Evolutionary conservation across 2,888 invertebrate genomes (phyloP).

Genomic region (Antheraea yamamai): DNA sequence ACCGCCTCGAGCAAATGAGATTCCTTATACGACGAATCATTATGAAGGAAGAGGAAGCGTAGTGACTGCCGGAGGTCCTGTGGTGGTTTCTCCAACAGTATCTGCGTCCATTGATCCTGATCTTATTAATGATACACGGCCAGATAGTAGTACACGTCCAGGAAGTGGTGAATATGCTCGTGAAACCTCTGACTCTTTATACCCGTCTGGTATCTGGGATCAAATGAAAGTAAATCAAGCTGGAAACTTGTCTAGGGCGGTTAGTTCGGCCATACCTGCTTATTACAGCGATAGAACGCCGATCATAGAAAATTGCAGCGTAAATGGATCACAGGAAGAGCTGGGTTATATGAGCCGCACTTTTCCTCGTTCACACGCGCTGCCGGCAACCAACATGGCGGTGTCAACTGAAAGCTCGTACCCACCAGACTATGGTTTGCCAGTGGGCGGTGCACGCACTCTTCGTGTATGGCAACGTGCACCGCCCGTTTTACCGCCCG

Average conservation of each 20-base stretch:
- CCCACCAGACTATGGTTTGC: conserved; percentile 90
- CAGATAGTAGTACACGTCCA: conserved; percentile 82
- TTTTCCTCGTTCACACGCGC: conserved; percentile 80
- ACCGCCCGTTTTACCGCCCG: conserved; percentile 92
- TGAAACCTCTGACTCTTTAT: conserved; percentile 87
- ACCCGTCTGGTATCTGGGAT: conserved; percentile 92
- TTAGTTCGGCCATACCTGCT: conserved; percentile 80
- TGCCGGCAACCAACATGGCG: conserved; percentile 70
- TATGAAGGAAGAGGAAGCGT: conserved; percentile 86
- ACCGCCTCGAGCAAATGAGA: conserved; percentile 85
- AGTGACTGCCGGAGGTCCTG: conserved; percentile 83
- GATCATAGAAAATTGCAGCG: conserved; percentile 85
- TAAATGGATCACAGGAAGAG: conserved; percentile 83
- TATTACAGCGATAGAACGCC: conserved; percentile 89
- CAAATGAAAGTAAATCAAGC: conserved; percentile 78
- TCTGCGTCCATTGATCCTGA: conserved; percentile 91
- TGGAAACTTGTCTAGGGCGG: conserved; percentile 81
- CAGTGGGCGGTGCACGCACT: conserved; percentile 87
- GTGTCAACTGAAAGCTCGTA: conserved; percentile 81
- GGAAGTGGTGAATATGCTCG: conserved; percentile 90
- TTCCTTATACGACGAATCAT: conserved; percentile 86
- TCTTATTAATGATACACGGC: conserved; percentile 91
- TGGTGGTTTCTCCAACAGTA: conserved; percentile 88
- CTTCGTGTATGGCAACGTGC: conserved; percentile 94
- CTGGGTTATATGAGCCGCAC: conserved; percentile 83